Evolutionary conservation across 2,113 vertebrate genomes (phyloP), one percentile per base, ranked within the genome.

Genomic region (Chaetodon auriga): DNA sequence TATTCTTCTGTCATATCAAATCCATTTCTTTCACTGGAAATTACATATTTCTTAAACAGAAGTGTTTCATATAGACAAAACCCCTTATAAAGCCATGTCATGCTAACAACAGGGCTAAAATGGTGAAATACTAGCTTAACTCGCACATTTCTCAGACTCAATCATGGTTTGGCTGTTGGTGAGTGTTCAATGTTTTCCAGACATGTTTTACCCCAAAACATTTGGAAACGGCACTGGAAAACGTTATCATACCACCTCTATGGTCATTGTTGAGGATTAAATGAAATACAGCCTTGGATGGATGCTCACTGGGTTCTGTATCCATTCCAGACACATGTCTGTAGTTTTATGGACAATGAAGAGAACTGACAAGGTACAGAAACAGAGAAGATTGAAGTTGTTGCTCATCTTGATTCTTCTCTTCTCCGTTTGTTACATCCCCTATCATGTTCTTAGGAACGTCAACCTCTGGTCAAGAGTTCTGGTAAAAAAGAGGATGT

Each of bases 351-450:
- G 11, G n/a, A 55, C 54, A 55, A 25, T 30, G 25, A 60, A 35
- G 15, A 60, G 58, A 21, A 62, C 92, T 41, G 61, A 57, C 13
- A 57, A 57, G 23, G 12, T 57, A 30, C 55, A 6, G 53, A 55
- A 12, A 55, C 53, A 55, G 53, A 55, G 53, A 55, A 13, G 53
- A 1, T 55, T 55, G 53, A 55, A 23, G 53, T 55, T 55, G n/a
- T 13, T 23, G 53, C 18, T 55, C 53, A 55, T 96, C 0, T 86
- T 96, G 62, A 92, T 94, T 83, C 68, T 96, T 58, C 92, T 97
- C 66, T 97, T 97, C 78, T 95, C 92, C 0, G 62, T 96, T 54
- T 97, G 96, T 83, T 97, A 95, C 86, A 93, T 95, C 18, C 96
- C 96, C 0, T 95, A 94, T 78, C 96, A 97, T n/a, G 23, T 96